These are phyloP conservation scores for Parnassius orleans DNA, from an alignment of 2,888 invertebrate genomes.

Conservation along the genomic window DNA sequence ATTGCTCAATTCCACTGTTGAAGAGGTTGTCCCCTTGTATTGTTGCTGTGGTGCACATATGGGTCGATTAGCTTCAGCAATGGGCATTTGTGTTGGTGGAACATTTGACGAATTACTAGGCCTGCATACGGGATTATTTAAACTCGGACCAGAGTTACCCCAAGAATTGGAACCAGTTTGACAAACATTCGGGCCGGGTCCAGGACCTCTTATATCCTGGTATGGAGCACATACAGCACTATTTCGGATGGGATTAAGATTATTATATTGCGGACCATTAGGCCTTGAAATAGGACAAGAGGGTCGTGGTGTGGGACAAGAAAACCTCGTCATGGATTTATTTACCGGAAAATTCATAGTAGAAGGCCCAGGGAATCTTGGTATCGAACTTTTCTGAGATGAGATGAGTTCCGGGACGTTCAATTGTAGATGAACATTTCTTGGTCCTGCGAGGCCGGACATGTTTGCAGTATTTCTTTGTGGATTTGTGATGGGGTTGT, in stretches of 20 bases:
- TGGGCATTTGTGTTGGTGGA: background rate
- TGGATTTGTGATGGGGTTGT: background rate
- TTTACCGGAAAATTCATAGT: background rate
- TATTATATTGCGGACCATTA: background rate
- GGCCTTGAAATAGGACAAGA: background rate
- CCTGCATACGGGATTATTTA: background rate
- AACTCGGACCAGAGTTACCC: background rate
- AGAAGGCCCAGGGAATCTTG: background rate
- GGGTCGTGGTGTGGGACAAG: background rate
- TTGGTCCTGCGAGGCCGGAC: background rate
- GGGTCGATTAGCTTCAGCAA: background rate
- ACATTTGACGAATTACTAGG: too few species aligned
- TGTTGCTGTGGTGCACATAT: constrained; percentile 1
- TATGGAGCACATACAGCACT: background rate
- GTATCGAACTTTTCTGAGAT: background rate
- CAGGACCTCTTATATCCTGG: background rate
- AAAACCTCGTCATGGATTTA: background rate
- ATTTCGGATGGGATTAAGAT: background rate
- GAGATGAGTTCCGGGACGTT: background rate
- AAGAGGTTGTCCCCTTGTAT: background rate
- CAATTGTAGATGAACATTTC: background rate
- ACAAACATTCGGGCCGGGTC: background rate
- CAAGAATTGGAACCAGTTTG: constrained; percentile 1
- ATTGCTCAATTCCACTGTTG: constrained; percentile 21
- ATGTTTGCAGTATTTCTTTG: background rate